phyloP scores from a whole-genome alignment of 2,888 invertebrate genomes.

The Amphimallon solstitiale region DNA sequence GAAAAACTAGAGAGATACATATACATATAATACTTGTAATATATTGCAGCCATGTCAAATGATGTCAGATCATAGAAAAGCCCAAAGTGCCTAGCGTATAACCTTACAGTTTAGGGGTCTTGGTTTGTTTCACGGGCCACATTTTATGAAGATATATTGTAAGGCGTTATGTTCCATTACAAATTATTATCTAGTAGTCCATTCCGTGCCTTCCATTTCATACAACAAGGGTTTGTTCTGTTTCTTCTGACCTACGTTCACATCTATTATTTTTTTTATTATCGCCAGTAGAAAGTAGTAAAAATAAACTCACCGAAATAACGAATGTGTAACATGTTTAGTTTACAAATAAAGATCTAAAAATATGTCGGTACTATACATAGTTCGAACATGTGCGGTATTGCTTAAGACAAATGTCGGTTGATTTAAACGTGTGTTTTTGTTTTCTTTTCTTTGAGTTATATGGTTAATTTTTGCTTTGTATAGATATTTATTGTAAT shows the following conservation, averaged over 20 bases:
- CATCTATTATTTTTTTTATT: slow-evolving; percentile 28
- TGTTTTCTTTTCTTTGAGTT: slow-evolving; percentile 18
- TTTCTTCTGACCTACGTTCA: slow-evolving; percentile 27
- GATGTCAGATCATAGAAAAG: slow-evolving; percentile 19
- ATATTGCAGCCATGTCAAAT: slow-evolving; percentile 24
- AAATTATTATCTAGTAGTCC: slow-evolving; percentile 37
- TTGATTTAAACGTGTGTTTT: slow-evolving; percentile 11
- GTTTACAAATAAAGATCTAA: slow-evolving; percentile 34
- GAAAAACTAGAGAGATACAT: neutral
- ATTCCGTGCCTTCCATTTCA: slow-evolving; percentile 3
- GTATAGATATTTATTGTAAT: slow-evolving; percentile 3
- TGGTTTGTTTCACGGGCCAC: slow-evolving; percentile 30
- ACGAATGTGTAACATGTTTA: slow-evolving; percentile 33
- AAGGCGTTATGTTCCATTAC: slow-evolving; percentile 34
- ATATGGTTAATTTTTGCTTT: slow-evolving; percentile 27
- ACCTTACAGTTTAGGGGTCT: slow-evolving; percentile 18
- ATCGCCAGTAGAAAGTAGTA: slow-evolving; percentile 21
- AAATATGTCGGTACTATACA: slow-evolving; percentile 23
- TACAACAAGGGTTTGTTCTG: slow-evolving; percentile 1
- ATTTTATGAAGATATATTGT: slow-evolving; percentile 38
- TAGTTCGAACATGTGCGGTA: slow-evolving; percentile 30
- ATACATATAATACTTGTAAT: slow-evolving; percentile 24
- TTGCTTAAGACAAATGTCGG: slow-evolving; percentile 15
- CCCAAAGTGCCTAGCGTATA: slow-evolving; percentile 6
- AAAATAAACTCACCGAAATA: slow-evolving; percentile 32